Percentiles rank a stretch among this genome's conserved stretches.
These are phyloP conservation scores for Empidonax traillii DNA, from an alignment of 2,113 vertebrate species.

Conservation along the genomic window DNA sequence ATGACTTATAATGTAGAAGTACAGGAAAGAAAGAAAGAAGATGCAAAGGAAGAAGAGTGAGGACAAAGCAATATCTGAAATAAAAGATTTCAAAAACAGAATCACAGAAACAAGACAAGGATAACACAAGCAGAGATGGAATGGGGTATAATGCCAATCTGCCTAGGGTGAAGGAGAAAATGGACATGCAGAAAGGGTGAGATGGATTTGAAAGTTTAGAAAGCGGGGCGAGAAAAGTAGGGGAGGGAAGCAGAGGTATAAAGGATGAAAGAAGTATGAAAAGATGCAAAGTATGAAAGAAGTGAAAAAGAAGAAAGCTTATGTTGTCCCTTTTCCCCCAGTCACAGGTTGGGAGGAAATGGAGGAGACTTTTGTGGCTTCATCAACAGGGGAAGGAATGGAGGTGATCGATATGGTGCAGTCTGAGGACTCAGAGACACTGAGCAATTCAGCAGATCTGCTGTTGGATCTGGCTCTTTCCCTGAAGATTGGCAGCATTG, in stretches of 20 bases:
- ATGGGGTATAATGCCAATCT: not conserved
- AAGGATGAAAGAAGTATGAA: not conserved
- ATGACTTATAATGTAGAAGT: not conserved
- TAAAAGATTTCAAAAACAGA: not conserved
- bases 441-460: not conserved
- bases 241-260: not conserved
- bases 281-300: not conserved
- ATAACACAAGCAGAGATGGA: not conserved
- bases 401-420: constrained; percentile 67
- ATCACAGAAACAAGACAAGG: not conserved
- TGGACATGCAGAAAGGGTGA: not conserved
- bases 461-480: constrained; percentile 24
- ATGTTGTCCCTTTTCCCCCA: not conserved
- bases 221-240: not conserved
- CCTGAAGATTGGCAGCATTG: not conserved
- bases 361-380: constrained; percentile 70
- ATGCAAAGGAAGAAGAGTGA: not conserved
- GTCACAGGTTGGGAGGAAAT: constrained; percentile 59
- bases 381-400: constrained; percentile 67
- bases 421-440: not conserved
- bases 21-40: not conserved
- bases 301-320: not conserved
- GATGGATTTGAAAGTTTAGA: not conserved
- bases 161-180: not conserved
- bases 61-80: not conserved